Conservation (phyloP, 2,797 vertebrate genomes). For the Aythya fuligula region DNA sequence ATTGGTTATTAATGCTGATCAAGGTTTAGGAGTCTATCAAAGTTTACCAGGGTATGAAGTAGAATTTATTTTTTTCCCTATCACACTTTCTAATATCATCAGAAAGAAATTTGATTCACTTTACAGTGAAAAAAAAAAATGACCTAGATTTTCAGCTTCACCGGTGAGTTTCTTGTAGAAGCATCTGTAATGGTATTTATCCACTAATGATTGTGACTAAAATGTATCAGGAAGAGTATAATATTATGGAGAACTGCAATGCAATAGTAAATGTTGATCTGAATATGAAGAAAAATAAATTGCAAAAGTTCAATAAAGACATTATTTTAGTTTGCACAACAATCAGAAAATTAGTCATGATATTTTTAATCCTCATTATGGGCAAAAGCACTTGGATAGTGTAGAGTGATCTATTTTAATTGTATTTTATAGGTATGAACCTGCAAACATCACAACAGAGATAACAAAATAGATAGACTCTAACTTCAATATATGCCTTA, state of each 20-base stretch:
- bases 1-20: constrained; percentile 3
- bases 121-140: constrained; percentile 42
- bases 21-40: background rate
- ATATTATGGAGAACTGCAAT: background rate
- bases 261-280: background rate
- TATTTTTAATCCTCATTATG: background rate
- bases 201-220: constrained; percentile 19
- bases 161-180: background rate
- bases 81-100: constrained; percentile 18
- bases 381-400: background rate
- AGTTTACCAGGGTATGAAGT: background rate
- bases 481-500: background rate
- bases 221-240: background rate
- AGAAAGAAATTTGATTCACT: constrained; percentile 48
- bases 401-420: background rate
- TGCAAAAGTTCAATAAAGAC: background rate
- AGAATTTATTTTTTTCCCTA: background rate
- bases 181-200: constrained; percentile 23
- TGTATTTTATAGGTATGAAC: background rate
- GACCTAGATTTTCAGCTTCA: constrained; percentile 59
- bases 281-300: background rate
- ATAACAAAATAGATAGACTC: background rate
- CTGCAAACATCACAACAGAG: background rate
- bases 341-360: background rate
- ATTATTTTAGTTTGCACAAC: background rate